Base-by-base conservation (phyloP, 2,888 invertebrate species). In the Augochlorella aurata region DNA sequence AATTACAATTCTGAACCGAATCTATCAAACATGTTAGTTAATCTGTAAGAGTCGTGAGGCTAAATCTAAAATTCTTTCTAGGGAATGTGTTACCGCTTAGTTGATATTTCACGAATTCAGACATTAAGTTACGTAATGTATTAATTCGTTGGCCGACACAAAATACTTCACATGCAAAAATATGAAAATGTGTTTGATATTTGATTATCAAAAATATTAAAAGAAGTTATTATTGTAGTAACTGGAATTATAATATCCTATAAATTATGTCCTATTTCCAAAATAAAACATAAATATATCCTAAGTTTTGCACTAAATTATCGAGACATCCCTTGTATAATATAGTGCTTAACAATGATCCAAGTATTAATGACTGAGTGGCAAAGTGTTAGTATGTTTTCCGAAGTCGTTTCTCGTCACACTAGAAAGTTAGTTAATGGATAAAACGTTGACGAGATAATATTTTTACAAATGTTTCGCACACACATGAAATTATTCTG, bases 391-490 rank as follows among this genome's bases (percentile, higher is more conserved):
- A 77, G 75, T 75, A 77, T 54, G 74, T 66, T 77, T 38, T 66
- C 71, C n/a, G 73, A 29, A 76, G 44, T 79, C 45, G 68, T 63
- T 70, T 70, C 38, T 66, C 58, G 72, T 58, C 38, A 29, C 70
- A 29, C 70, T 82, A 72, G 66, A 76, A 68, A 61, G 66, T 72
- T 71, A 77, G 79, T 86, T 83, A 78, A 49, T 74, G 65, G 72
- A 85, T 81, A 76, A 66, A 75, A 77, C 81, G 70, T 69, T 38
- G 77, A 82, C 66, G 54, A 66, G 74, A 76, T 65, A 83, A 79
- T 85, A 81, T 84, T 52, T 88, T 88, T 89, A 88, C 85, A 87
- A 87, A 79, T 83, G 52, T 83, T 83, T 75, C 79, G 72, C 86
- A 87, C 83, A 83, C 85, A 87, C 79, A 82, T 86, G 77, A 68